Base-by-base conservation (phyloP, 2,888 invertebrate genomes). In the Campaea margaritaria region DNA sequence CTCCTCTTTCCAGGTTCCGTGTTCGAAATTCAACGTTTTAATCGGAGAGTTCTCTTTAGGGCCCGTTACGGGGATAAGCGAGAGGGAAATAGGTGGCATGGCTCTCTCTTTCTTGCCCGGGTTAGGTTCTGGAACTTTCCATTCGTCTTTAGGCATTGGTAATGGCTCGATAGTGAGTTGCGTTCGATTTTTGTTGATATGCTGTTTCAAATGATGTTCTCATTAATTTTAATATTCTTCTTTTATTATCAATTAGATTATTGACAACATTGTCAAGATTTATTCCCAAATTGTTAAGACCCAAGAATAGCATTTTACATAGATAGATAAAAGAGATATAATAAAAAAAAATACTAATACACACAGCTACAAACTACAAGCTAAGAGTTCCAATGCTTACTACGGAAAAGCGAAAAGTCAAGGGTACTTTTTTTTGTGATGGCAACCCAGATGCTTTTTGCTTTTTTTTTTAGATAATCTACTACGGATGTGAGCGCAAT, bases 121-220 rank as follows among this genome's bases (percentile, higher is more conserved):
- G 42, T 43, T 54, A 64, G 86, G 74, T 8, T 91, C 89, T 34
- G 90, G 89, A 63, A 85, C 78, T 77, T 89, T 91, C 88, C 91
- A 88, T 59, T 86, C 86, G 72, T 82, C 80, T 80, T 82, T 86
- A 44, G 81, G 75, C 68, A 80, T 71, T 43, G 89, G 87, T 70
- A 92, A 78, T 52, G 91, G 86, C 76, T 91, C 91, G 73, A 92
- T 92, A 65, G 89, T 92, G 69, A 92, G 82, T 81, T 92, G 92
- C 62, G 89, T 88, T 75, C 91, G 76, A 76, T 89, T 91, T 82
- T 87, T 89, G 91, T 91, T 90, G 89, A 92, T 91, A 85, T 91
- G 92, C 92, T 92, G 91, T 89, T 80, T 81, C 79, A 83, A 89
- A 84, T 41, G n/a, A 75, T 76, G 64, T 73, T 70, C 65, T 71